Conservation (phyloP, 1,140 invertebrate species). For the Popillia japonica region DNA sequence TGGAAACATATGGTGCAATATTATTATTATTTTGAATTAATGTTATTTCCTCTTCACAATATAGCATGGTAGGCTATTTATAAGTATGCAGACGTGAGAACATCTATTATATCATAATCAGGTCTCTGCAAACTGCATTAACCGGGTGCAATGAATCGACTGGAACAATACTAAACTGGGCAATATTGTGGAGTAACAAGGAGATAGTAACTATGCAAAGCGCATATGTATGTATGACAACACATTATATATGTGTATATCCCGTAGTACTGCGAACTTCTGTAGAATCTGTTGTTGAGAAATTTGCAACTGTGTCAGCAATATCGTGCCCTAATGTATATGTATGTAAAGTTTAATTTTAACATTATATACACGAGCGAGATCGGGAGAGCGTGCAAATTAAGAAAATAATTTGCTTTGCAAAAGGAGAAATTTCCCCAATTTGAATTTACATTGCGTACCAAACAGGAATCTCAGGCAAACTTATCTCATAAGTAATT, state of each 20-base stretch:
- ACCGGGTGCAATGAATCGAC: neutral
- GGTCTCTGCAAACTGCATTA: neutral
- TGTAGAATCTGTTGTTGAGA: constrained; percentile 6
- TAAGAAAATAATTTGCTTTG: neutral
- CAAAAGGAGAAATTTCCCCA: constrained; percentile 5
- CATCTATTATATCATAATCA: neutral
- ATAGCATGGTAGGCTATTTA: too few relatives aligned
- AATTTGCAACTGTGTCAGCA: neutral
- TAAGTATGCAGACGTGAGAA: neutral
- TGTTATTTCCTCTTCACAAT: too few relatives aligned
- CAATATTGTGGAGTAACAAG: neutral
- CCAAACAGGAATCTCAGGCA: neutral
- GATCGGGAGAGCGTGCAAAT: neutral
- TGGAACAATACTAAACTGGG: neutral
- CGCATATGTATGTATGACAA: neutral
- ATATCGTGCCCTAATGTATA: neutral
- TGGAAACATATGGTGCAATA: too few relatives aligned
- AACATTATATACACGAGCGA: neutral
- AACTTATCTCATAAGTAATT: constrained; percentile 16
- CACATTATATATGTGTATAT: neutral
- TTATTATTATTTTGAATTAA: too few relatives aligned
- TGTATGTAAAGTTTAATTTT: neutral
- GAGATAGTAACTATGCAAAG: neutral
- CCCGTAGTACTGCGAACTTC: neutral
- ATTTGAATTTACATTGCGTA: constrained; percentile 15